Evolutionary conservation across 2,888 invertebrate genomes (phyloP), one percentile per base, ranked within the genome.

Genomic region (Drosophila buzzatii): DNA sequence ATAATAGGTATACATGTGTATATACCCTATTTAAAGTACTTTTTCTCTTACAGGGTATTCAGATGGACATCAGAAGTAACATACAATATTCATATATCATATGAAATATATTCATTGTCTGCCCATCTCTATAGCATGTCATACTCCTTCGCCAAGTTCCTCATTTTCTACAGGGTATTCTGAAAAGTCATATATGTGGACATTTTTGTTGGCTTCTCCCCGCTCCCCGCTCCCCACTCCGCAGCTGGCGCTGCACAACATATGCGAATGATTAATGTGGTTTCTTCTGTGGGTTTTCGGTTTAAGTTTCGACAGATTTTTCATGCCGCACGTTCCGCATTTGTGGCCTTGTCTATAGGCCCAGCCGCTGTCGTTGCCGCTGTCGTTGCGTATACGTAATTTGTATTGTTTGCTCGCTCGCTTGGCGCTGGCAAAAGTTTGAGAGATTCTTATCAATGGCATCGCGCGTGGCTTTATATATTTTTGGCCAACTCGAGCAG

Each of bases 191-290:
- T 66, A 73, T 76, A 73, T 71, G 52, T 37, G 18, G 23, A 70
- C 53, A 73, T 35, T 55, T 57, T 61, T 23, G 52, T 64, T 52
- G 31, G 47, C 59, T 59, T 42, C 37, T 42, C 18, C n/a, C 16
- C 35, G 5, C 66, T 23, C 23, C 23, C 23, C 23, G 3, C 27
- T 27, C 27, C 27, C 4, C 27, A 27, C 27, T 27, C 27, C 56
- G 14, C 65, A 52, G 57, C 69, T 72, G 63, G 35, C 47, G 66
- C 45, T 42, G 47, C 60, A 65, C 59, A 64, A 49, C 64, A 71
- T 64, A 85, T 78, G 86, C 78, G 70, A 83, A 85, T 88, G 85
- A 85, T 88, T 88, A 85, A 85, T 85, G 89, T 73, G 84, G 73
- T 72, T 79, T 71, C 69, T 72, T 73, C 62, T 62, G 59, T 74